A percentile compares a stretch with the other conserved stretches of the same genome.
These are phyloP conservation scores for Laterallus jamaicensis DNA, from an alignment of 2,113 vertebrate genomes.

Conservation along the genomic window DNA sequence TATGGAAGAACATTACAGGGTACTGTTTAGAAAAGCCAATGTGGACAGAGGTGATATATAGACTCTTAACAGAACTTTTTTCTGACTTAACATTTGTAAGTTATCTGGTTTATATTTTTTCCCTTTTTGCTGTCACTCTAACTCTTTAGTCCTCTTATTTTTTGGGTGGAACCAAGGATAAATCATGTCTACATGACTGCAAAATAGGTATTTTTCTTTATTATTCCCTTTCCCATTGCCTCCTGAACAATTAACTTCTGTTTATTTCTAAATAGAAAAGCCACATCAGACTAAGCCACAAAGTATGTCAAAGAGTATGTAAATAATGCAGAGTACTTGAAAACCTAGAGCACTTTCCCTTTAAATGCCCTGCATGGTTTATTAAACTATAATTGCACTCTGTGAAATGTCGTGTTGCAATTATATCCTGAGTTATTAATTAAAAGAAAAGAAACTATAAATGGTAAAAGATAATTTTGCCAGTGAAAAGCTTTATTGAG, in stretches of 20 bases:
- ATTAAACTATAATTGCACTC: conserved; percentile 42
- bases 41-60: not conserved
- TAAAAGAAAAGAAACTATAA: conserved; percentile 32
- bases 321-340: conserved; percentile 25
- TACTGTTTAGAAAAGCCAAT: not conserved
- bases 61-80: not conserved
- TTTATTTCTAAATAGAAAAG: conserved; percentile 54
- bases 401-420: conserved; percentile 30
- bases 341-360: conserved; percentile 26
- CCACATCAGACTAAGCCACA: conserved; percentile 40
- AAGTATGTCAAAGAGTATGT: conserved; percentile 41
- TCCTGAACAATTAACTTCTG: conserved; percentile 45
- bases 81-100: not conserved
- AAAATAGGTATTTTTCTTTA: not conserved
- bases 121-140: not conserved
- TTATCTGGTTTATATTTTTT: not conserved
- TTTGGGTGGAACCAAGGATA: accelerated
- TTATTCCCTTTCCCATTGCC: not conserved
- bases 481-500: conserved; percentile 14
- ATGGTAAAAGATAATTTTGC: conserved; percentile 34
- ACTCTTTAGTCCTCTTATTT: not conserved
- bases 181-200: not conserved
- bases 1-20: not conserved
- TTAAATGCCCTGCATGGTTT: conserved; percentile 7
- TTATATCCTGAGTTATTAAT: conserved; percentile 44